Percentiles rank a stretch among this genome's conserved stretches.
Evolutionary conservation across 2,113 vertebrate genomes (phyloP).

Genomic region (Australoheros scitulus): DNA sequence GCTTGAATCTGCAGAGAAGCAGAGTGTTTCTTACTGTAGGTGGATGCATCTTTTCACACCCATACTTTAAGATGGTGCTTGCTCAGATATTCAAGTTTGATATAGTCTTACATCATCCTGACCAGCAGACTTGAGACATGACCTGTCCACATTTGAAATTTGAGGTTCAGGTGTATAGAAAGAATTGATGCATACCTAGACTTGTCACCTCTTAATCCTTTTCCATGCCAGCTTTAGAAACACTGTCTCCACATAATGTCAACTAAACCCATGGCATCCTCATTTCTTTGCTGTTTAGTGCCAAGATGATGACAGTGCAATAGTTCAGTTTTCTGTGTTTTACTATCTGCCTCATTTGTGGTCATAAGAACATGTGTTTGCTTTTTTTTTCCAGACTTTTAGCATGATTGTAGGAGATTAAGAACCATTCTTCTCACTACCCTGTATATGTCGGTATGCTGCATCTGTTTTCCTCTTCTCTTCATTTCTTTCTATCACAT

Average conservation of each 20-base stretch:
- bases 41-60: background rate
- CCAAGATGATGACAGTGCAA: slow-evolving; percentile 14
- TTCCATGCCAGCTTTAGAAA: slow-evolving; percentile 17
- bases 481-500: slow-evolving; percentile 3
- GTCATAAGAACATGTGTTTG: background rate
- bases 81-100: background rate
- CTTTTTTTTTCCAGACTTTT: background rate
- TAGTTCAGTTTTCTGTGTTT: slow-evolving; percentile 2
- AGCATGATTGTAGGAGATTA: background rate
- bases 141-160: background rate
- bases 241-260: slow-evolving; percentile 15
- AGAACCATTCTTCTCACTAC: background rate
- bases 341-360: background rate
- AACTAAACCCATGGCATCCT: slow-evolving; percentile 31
- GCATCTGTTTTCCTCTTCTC: background rate
- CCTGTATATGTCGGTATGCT: background rate
- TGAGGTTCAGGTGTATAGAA: background rate
- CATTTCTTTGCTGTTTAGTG: slow-evolving; percentile 16
- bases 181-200: background rate
- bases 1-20: background rate
- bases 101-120: background rate
- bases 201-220: slow-evolving; percentile 26
- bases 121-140: background rate
- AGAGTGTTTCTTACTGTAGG: background rate
- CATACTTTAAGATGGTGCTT: background rate